phyloP scores from a whole-genome alignment of 2,888 invertebrate species.

The Polia nebulosa region DNA sequence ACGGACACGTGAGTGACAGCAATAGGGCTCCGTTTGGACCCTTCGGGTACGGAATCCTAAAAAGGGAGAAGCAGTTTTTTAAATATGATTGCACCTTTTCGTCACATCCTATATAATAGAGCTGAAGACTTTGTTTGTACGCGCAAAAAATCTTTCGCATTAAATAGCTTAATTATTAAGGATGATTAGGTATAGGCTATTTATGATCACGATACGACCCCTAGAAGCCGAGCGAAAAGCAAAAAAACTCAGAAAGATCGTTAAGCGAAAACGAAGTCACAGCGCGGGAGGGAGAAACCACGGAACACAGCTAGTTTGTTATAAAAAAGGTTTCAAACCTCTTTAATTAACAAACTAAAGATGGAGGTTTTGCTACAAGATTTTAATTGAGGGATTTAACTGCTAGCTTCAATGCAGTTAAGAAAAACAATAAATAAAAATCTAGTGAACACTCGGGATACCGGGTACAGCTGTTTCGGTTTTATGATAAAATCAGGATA shows the following conservation, averaged over 20 bases:
- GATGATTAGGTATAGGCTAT: background rate
- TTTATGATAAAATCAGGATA: background rate
- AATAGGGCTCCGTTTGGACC: no score
- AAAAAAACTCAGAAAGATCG: background rate
- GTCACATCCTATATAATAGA: no score
- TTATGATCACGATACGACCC: background rate
- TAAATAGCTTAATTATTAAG: background rate
- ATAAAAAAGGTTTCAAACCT: background rate
- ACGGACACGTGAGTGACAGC: no score
- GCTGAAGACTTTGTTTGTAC: no score
- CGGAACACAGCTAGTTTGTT: background rate
- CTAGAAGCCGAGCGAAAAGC: background rate
- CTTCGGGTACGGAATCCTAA: no score
- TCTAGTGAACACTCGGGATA: background rate
- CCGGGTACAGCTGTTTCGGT: background rate
- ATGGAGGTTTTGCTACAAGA: no score
- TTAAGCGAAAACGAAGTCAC: background rate
- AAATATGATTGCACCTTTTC: no score
- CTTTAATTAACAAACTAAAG: conserved; percentile 16
- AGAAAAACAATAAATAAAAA: background rate
- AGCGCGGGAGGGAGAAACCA: background rate
- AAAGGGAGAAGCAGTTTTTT: no score
- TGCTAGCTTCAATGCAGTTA: background rate
- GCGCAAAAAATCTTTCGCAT: background rate
- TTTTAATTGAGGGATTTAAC: conserved; percentile 14